Conservation (phyloP, 2,888 invertebrate genomes). For the Chrysolina americana region DNA sequence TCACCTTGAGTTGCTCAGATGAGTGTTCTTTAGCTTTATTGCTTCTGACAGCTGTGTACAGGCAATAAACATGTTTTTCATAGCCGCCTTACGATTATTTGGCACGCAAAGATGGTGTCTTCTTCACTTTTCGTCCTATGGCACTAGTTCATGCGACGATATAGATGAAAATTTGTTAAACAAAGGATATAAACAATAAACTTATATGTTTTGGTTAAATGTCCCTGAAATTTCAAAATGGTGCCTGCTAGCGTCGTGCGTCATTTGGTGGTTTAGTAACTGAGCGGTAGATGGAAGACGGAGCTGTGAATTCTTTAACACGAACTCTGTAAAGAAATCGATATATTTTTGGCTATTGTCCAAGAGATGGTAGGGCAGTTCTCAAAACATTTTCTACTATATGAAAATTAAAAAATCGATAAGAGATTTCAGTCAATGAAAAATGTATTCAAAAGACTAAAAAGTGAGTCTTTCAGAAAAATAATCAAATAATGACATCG, state of each 20-base stretch:
- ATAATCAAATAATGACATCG: too few relatives aligned
- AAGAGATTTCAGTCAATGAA: too few relatives aligned
- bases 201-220: conserved; percentile 36
- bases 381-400: too few relatives aligned
- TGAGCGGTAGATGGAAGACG: conserved; percentile 26
- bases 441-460: too few relatives aligned
- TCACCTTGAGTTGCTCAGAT: conserved; percentile 27
- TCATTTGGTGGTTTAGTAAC: conserved; percentile 3
- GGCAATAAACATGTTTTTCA: conserved; percentile 28
- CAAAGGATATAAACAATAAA: conserved; percentile 27
- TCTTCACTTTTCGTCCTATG: neutral
- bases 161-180: conserved; percentile 24
- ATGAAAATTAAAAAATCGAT: too few relatives aligned
- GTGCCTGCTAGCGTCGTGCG: conserved; percentile 36
- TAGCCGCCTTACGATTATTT: conserved; percentile 22
- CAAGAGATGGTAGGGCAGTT: too few relatives aligned
- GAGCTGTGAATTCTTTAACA: too few relatives aligned
- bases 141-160: neutral
- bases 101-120: neutral
- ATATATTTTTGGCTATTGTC: too few relatives aligned
- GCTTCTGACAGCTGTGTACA: conserved; percentile 31
- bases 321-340: neutral
- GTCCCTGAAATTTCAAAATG: conserved; percentile 41
- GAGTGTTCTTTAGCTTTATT: conserved; percentile 7
- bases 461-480: too few relatives aligned